Evolutionary conservation across 2,113 vertebrate genomes (phyloP).

Genomic region (Ia io): DNA sequence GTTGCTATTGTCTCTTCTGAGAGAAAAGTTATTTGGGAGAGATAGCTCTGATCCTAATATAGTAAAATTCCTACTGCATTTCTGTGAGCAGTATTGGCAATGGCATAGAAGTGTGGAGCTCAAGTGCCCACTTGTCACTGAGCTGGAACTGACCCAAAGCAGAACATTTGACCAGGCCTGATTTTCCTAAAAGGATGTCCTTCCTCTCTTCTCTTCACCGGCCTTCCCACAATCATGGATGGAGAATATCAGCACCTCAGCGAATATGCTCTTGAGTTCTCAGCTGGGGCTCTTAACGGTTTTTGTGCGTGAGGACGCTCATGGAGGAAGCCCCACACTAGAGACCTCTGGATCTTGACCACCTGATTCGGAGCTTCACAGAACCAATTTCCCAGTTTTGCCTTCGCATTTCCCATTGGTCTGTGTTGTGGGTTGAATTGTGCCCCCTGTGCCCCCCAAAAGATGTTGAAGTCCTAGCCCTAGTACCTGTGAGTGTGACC

Average conservation of each 20-base stretch:
- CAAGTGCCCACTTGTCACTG: rapidly evolving
- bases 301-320: rapidly evolving
- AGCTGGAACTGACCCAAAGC: not conserved
- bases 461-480: not conserved
- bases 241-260: not conserved
- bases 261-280: not conserved
- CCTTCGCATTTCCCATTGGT: not conserved
- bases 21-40: no score
- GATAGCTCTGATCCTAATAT: not conserved
- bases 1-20: not conserved
- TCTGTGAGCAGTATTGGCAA: not conserved
- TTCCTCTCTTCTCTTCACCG: not conserved
- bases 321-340: not conserved
- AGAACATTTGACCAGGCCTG: not conserved
- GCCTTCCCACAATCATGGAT: no score
- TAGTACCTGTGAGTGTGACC: not conserved
- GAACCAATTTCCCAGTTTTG: not conserved
- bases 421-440: not conserved
- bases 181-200: not conserved
- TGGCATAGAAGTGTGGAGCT: not conserved
- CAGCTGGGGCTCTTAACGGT: rapidly evolving
- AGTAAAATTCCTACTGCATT: rapidly evolving
- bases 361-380: not conserved
- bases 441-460: not conserved
- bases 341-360: not conserved